phyloP scores from a whole-genome alignment of 2,888 invertebrate genomes.

The Nasonovia ribisnigri region DNA sequence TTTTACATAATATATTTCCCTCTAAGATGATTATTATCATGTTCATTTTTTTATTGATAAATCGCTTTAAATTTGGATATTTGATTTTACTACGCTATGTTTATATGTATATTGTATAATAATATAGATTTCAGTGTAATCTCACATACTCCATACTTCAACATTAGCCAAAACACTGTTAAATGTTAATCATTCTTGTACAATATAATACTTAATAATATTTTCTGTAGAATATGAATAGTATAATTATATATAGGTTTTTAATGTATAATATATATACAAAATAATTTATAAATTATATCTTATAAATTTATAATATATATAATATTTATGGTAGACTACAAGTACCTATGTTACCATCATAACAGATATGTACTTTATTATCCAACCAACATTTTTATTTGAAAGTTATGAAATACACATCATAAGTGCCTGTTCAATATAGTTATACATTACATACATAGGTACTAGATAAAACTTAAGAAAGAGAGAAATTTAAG shows the following conservation, averaged over 20 bases:
- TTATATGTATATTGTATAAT: neutral
- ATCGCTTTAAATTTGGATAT: neutral
- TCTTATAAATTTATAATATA: too few species aligned
- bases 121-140: neutral
- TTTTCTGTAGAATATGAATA: neutral
- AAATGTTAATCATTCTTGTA: neutral
- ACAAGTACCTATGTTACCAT: neutral
- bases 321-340: neutral
- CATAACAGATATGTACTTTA: slow-evolving; percentile 44
- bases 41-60: neutral
- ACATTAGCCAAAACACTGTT: neutral
- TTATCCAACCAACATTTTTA: neutral
- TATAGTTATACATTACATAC: neutral
- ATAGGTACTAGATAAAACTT: neutral
- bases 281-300: neutral
- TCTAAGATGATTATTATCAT: neutral
- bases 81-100: neutral
- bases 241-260: neutral
- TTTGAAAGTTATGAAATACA: neutral
- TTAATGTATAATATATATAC: neutral
- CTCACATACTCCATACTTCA: neutral
- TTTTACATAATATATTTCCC: too few species aligned
- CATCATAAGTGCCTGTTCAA: neutral
- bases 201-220: neutral
- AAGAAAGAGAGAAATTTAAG: neutral